Evolutionary conservation across 2,888 invertebrate species (phyloP), one percentile per base, ranked within the genome.

Genomic region (Lepidochrysops patricia): DNA sequence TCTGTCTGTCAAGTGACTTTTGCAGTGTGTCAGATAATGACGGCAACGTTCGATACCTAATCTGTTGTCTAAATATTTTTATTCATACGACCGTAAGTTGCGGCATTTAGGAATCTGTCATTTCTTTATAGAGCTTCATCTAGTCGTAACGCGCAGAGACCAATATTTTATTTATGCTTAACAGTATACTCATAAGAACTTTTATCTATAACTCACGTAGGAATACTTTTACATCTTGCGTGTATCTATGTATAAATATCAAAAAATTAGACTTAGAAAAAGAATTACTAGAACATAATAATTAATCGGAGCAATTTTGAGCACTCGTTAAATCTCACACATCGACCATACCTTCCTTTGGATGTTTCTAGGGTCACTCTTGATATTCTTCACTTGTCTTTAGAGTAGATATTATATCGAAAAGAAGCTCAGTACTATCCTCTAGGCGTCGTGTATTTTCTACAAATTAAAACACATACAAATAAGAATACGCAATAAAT

Each of bases 321-420:
- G 88, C 88, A 89, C 88, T 89, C 80, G 88, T 89, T 89, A 89
- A 87, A 82, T 83, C 82, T 84, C 80, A 89, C 88, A 89, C 88
- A 84, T 83, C 82, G 81, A 76, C 86, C 84, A 84, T 83, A 78
- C 80, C 82, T 84, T 83, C 86, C 82, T 76, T 77, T 79, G 81
- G 77, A 81, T 79, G 74, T 81, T 75, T 76, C 78, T 78, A 79
- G 80, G 82, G 77, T 77, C 75, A 75, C 75, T 79, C 77, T 77
- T 77, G 71, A 78, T 78, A 67, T 79, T 84, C 82, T 83, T 82
- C 84, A 78, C 79, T 73, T 76, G 75, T 79, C 80, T 77, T 76
- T 84, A 83, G 82, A 82, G 78, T 87, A 85, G 85, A 81, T 81
- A 74, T 73, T 74, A 82, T 84, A 84, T 84, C 85, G 84, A 84